Conservation (phyloP, 2,797 vertebrate species). For the Salarias fasciatus region DNA sequence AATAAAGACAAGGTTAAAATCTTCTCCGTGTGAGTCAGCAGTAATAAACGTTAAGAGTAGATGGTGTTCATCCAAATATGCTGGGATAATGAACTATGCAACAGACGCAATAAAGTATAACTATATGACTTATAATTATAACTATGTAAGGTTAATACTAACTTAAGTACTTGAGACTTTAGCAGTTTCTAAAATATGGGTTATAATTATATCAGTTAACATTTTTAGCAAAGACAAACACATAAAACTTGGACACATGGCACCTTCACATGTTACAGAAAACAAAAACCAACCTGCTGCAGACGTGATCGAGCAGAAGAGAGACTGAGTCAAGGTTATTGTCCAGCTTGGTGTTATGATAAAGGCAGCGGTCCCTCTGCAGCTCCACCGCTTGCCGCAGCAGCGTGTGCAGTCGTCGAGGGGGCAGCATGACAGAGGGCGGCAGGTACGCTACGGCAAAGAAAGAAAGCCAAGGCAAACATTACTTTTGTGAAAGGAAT, state of each 20-base stretch:
- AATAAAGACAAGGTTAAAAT: slow-evolving; percentile 11
- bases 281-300: slow-evolving; percentile 89
- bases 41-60: neutral
- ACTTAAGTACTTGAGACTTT: too few relatives aligned
- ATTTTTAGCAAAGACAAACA: too few relatives aligned
- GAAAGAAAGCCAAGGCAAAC: neutral
- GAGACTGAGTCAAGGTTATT: slow-evolving; percentile 95
- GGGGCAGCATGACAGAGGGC: slow-evolving; percentile 98
- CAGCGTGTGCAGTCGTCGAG: slow-evolving; percentile 95
- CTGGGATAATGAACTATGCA: neutral
- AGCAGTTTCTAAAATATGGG: too few relatives aligned
- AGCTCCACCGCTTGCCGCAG: slow-evolving; percentile 96
- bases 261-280: too few relatives aligned
- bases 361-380: slow-evolving; percentile 98
- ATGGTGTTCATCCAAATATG: neutral
- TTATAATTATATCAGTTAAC: too few relatives aligned
- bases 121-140: too few relatives aligned
- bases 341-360: slow-evolving; percentile 98
- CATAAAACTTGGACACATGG: too few relatives aligned
- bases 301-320: slow-evolving; percentile 96
- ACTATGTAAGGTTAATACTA: too few relatives aligned
- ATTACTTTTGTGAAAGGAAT: neutral
- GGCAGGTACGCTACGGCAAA: slow-evolving; percentile 90
- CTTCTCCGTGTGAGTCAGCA: too few relatives aligned
- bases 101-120: neutral